Evolutionary conservation across 2,113 vertebrate genomes (phyloP).

Genomic region (Pholis gunnellus): DNA sequence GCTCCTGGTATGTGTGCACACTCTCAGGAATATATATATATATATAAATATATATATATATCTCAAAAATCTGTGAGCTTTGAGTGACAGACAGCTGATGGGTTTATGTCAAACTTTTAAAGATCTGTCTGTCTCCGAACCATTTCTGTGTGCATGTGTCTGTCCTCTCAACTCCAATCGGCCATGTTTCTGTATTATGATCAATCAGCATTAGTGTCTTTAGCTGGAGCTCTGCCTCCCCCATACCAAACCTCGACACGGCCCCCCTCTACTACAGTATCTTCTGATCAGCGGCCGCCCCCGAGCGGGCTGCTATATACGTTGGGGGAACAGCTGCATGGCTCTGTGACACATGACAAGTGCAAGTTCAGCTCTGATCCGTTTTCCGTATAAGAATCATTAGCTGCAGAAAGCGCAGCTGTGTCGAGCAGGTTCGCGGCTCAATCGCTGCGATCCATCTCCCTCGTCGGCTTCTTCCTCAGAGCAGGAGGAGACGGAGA

Average conservation of each 20-base stretch:
- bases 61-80: constrained; percentile 37
- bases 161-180: constrained; percentile 64
- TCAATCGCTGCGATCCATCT: constrained; percentile 61
- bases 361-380: constrained; percentile 71
- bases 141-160: constrained; percentile 40
- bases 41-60: background rate
- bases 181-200: constrained; percentile 68
- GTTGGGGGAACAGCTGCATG: constrained; percentile 48
- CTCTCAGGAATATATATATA: constrained; percentile 2
- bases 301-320: constrained; percentile 21
- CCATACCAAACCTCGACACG: constrained; percentile 30
- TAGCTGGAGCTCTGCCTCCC: constrained; percentile 21
- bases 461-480: constrained; percentile 52
- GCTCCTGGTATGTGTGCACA: constrained; percentile 20
- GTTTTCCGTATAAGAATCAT: constrained; percentile 79
- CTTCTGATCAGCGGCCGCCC: constrained; percentile 68
- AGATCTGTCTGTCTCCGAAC: constrained; percentile 50
- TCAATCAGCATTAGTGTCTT: constrained; percentile 62
- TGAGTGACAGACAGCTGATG: constrained; percentile 74
- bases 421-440: constrained; percentile 71
- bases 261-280: constrained; percentile 29
- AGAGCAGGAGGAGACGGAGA: constrained; percentile 44
- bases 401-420: constrained; percentile 74
- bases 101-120: constrained; percentile 61
- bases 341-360: constrained; percentile 77